Evolutionary conservation across 2,797 vertebrate species (phyloP).

Genomic region (Sitta carolinensis): DNA sequence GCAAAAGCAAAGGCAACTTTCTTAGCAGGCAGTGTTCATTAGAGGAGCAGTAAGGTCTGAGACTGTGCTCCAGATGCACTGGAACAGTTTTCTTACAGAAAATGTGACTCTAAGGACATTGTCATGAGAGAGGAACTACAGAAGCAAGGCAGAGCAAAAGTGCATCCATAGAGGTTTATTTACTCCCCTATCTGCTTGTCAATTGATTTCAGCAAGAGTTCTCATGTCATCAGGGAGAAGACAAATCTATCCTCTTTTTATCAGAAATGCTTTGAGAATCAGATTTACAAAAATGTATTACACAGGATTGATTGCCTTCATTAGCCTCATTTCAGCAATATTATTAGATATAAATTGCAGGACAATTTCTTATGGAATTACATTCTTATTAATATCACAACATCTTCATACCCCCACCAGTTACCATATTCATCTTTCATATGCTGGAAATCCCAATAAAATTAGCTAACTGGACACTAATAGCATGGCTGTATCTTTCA

Average conservation of each 20-base stretch:
- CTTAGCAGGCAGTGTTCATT: background rate
- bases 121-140: background rate
- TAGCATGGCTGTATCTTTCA: background rate
- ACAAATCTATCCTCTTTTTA: background rate
- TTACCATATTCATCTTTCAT: background rate
- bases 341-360: slow-evolving; percentile 53
- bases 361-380: slow-evolving; percentile 13
- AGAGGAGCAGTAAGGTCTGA: background rate
- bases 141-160: background rate
- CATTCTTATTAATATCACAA: slow-evolving; percentile 38
- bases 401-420: background rate
- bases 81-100: background rate
- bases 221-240: background rate
- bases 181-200: background rate
- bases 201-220: background rate
- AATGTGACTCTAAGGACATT: background rate
- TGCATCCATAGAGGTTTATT: background rate
- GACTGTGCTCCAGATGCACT: background rate
- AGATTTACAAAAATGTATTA: background rate
- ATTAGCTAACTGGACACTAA: background rate
- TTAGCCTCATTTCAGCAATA: slow-evolving; percentile 50
- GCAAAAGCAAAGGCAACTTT: background rate
- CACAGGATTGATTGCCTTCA: slow-evolving; percentile 33
- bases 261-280: slow-evolving; percentile 32
- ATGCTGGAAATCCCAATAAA: background rate